phyloP scores from a whole-genome alignment of 2,888 invertebrate species.

The Cerastoderma edule region DNA sequence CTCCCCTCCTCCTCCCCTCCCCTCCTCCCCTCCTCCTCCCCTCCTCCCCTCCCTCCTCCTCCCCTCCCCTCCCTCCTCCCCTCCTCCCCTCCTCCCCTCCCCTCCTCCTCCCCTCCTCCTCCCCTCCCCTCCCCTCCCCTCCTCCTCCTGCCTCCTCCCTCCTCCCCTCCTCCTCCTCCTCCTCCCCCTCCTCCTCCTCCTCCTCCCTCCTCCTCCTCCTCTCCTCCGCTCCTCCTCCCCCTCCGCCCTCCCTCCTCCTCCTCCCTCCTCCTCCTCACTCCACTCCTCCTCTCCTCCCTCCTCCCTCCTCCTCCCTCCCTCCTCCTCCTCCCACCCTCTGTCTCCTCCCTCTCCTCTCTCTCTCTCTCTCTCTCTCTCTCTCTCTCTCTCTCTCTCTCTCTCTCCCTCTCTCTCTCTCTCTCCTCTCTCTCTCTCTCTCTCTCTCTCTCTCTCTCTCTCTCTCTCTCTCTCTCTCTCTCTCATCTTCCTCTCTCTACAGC shows the following conservation, averaged over 20 bases:
- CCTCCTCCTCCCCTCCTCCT: not conserved
- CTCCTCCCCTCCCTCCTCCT: not conserved
- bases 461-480: too few species aligned
- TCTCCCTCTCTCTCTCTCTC: conserved; percentile 23
- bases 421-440: not conserved
- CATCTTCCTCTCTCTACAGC: too few species aligned
- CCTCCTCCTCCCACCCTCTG: too few species aligned
- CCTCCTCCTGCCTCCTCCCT: not conserved
- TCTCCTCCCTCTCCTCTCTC: too few species aligned
- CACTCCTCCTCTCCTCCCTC: too few species aligned
- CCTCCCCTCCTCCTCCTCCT: not conserved
- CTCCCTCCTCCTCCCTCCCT: too few species aligned
- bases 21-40: not conserved
- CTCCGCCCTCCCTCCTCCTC: too few species aligned
- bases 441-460: too few species aligned
- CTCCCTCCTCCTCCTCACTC: too few species aligned
- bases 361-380: conserved; percentile 26
- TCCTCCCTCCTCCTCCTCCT: not conserved
- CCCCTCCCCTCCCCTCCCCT: not conserved
- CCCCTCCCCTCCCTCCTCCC: not conserved
- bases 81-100: not conserved
- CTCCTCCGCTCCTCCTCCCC: too few species aligned
- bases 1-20: not conserved
- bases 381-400: conserved; percentile 27
- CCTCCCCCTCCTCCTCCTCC: not conserved